Base-by-base conservation (phyloP, 2,888 invertebrate genomes). In the Drosophila kuntzei region DNA sequence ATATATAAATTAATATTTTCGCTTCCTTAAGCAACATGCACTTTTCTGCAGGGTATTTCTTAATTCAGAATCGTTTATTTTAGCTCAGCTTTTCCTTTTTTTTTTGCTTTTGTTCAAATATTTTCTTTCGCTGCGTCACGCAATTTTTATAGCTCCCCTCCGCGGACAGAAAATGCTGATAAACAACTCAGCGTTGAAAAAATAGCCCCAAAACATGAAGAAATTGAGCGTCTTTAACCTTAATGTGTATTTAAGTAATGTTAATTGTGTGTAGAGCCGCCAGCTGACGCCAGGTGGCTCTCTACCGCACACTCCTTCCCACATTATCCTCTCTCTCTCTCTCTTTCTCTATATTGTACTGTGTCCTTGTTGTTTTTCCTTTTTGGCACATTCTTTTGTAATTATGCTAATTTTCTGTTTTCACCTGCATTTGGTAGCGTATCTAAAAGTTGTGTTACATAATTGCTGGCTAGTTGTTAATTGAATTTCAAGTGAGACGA, bases 241-340 rank as follows among this genome's bases (percentile, higher is more conserved):
- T 89, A 89, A 90, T 89, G 90, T 83, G 79, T 85, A 90, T 90
- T 89, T 89, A 89, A 89, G 89, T 90, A 88, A 83, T 87, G 89
- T 88, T 89, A 89, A 90, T 89, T 89, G 86, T 86, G 76, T 72
- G 71, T 66, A 65, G 67, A 34, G 55, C 65, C 53, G 51, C 71
- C 80, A 81, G 78, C 74, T 77, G 84, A 61, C 67, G 79, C 67
- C 85, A 76, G 79, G 37, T 78, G 71, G 41, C 11, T 41, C 8
- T 32, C 61, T 50, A 53, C 16, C 57, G 34, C 55, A 62, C 36
- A 58, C 39, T 39, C 27, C 32, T 9, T 47, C 9, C 16, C 22
- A 6, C 6, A 36, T 9, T 50, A 11, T 20, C 34, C 44, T 37
- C 47, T 6, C 6, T 20, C 39, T 41, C 51, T 32, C 46, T 59